These are phyloP conservation scores for Acronicta alni DNA, from an alignment of 2,888 invertebrate genomes.

Conservation along the genomic window DNA sequence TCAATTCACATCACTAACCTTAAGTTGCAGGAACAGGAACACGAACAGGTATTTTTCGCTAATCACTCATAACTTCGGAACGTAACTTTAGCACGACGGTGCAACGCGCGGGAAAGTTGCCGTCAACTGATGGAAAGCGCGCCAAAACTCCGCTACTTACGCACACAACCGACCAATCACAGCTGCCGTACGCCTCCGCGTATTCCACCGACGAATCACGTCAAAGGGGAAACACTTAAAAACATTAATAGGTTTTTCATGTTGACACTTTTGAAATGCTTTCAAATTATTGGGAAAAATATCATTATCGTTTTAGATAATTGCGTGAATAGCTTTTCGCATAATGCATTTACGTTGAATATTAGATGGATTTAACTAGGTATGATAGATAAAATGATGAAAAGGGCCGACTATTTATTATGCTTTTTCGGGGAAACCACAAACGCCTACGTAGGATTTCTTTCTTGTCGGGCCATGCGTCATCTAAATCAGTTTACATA, in stretches of 20 bases:
- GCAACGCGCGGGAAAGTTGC: slow-evolving; percentile 75
- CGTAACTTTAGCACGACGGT: slow-evolving; percentile 58
- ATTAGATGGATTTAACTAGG: slow-evolving; percentile 41
- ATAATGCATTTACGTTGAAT: slow-evolving; percentile 53
- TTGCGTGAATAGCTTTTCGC: slow-evolving; percentile 45
- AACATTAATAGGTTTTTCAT: slow-evolving; percentile 86
- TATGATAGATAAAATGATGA: slow-evolving; percentile 56
- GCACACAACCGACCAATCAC: slow-evolving; percentile 73
- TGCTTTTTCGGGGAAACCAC: slow-evolving; percentile 26
- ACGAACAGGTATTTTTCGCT: slow-evolving; percentile 50
- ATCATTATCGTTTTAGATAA: slow-evolving; percentile 61
- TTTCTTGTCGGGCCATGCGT: slow-evolving; percentile 18
- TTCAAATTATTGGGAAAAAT: slow-evolving; percentile 66
- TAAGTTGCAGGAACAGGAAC: slow-evolving; percentile 42
- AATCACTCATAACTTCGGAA: slow-evolving; percentile 75
- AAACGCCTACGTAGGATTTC: slow-evolving; percentile 16
- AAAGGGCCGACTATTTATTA: slow-evolving; percentile 51
- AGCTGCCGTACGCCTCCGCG: slow-evolving; percentile 76
- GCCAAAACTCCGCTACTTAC: slow-evolving; percentile 85
- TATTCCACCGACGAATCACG: slow-evolving; percentile 71
- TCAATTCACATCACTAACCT: slow-evolving; percentile 62
- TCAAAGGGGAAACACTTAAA: slow-evolving; percentile 79
- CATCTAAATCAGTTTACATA: slow-evolving; percentile 4
- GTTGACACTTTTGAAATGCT: slow-evolving; percentile 72
- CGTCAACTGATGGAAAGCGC: slow-evolving; percentile 82